A percentile compares a stretch with the other conserved stretches of the same genome.
These are phyloP conservation scores for Temnothorax nylanderi DNA, from an alignment of 1,140 invertebrate species.

Conservation along the genomic window DNA sequence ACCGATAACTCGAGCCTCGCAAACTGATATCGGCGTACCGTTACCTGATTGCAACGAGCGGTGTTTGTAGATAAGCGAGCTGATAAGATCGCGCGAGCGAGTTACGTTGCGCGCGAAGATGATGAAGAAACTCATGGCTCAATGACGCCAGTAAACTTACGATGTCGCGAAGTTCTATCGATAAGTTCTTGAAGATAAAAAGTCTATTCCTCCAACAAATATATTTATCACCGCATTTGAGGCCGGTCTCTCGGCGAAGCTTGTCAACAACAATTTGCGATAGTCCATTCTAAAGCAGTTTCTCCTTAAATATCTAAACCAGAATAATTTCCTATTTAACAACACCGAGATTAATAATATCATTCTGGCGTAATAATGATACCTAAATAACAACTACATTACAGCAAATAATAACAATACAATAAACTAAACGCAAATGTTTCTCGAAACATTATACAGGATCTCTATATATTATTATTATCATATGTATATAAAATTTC, in stretches of 20 bases:
- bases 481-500: background rate
- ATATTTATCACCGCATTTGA: conserved; percentile 2
- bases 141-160: conserved; percentile 17
- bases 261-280: background rate
- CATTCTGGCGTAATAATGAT: background rate
- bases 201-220: background rate
- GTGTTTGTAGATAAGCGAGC: conserved; percentile 48
- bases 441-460: background rate
- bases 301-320: background rate
- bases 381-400: background rate
- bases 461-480: background rate
- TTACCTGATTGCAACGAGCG: conserved; percentile 54
- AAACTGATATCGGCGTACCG: conserved; percentile 43
- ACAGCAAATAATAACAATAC: background rate
- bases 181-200: background rate
- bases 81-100: conserved; percentile 47
- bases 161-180: background rate
- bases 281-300: background rate
- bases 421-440: conserved; percentile 31
- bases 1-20: conserved; percentile 31
- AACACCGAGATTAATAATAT: background rate
- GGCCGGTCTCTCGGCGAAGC: background rate
- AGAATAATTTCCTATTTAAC: background rate
- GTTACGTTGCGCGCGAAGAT: conserved; percentile 34
- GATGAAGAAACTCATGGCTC: conserved; percentile 10